Evolutionary conservation across 2,797 vertebrate genomes (phyloP), one percentile per base, ranked within the genome.

Genomic region (Eospalax fontanierii): DNA sequence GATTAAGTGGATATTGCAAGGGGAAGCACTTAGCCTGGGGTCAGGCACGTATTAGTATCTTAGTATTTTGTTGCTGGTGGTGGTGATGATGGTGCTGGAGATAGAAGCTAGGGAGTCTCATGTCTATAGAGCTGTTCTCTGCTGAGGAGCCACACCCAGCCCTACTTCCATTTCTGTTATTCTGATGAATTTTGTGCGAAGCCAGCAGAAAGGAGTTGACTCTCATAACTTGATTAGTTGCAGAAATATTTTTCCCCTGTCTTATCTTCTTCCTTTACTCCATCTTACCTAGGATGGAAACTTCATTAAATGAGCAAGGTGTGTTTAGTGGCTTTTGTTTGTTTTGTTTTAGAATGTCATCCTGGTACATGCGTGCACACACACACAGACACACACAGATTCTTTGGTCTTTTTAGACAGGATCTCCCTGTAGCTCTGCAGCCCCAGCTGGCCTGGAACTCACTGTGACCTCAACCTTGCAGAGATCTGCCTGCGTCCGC

Each of bases 171-270:
- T 78, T 74, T 83, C 79, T 79, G 10, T 66, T 75, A 59, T 76
- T 83, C 43, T 79, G 75, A 90, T 8, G 40, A 21, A 78, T 87
- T 95, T 87, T 90, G 24, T 90, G 35, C 78, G 89, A 91, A 87
- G 30, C 40, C 65, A 93, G 89, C 35, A 85, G 89, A 95, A 93
- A 70, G 6, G 35, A 92, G 24, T 12, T 65, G 63, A 89, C 74
- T 93, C 80, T 93, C 28, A 18, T 90, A 75, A 80, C 43, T 81
- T 91, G 65, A 90, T 89, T 91, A 80, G 79, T 79, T 65, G 8
- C 14, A 90, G 78, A 71, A 86, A 46, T n/a, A 68, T 43, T 78
- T 92, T 38, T 82, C 57, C 85, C 24, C 50, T 78, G 46, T 54
- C 54, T 30, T 43, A 7, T 40, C 19, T 76, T 79, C 75, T 81